A percentile compares a stretch with the other conserved stretches of the same genome.
These are phyloP conservation scores for Argyresthia goedartella DNA, from an alignment of 2,888 invertebrate species.

Conservation along the genomic window DNA sequence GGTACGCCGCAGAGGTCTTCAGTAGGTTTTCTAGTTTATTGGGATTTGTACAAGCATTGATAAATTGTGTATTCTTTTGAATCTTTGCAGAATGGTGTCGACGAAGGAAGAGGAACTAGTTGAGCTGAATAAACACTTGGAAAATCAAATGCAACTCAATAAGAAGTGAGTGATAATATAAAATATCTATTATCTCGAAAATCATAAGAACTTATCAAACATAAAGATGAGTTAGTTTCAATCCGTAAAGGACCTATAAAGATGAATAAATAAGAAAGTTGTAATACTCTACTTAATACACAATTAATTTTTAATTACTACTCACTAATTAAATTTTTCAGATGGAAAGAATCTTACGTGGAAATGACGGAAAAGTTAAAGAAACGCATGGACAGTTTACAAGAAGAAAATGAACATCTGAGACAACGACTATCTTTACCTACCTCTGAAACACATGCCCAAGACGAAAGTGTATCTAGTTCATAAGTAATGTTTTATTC, in stretches of 20 bases:
- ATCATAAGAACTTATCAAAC: no score
- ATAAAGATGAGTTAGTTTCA: no score
- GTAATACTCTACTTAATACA: no score
- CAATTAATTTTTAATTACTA: no score
- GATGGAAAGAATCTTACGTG: conserved; percentile 76
- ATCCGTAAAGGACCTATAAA: no score
- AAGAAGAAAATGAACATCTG: conserved; percentile 65
- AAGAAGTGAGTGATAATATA: conserved; percentile 48
- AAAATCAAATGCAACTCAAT: conserved; percentile 71
- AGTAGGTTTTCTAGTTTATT: no score
- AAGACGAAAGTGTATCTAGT: neutral
- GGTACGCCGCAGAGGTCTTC: no score
- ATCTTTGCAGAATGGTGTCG: conserved; percentile 44
- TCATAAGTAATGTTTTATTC: neutral
- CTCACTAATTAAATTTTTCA: conserved; percentile 19
- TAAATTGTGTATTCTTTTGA: no score
- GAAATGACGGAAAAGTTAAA: conserved; percentile 74
- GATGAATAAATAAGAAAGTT: no score
- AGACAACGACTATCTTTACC: conserved; percentile 21
- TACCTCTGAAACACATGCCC: no score
- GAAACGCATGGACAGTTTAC: conserved; percentile 63
- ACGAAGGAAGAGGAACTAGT: conserved; percentile 62
- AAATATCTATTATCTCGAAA: no score
- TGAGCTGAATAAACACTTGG: conserved; percentile 69
- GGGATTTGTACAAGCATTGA: no score